phyloP scores from a whole-genome alignment of 2,888 invertebrate genomes.

The Euzophera pinguis region DNA sequence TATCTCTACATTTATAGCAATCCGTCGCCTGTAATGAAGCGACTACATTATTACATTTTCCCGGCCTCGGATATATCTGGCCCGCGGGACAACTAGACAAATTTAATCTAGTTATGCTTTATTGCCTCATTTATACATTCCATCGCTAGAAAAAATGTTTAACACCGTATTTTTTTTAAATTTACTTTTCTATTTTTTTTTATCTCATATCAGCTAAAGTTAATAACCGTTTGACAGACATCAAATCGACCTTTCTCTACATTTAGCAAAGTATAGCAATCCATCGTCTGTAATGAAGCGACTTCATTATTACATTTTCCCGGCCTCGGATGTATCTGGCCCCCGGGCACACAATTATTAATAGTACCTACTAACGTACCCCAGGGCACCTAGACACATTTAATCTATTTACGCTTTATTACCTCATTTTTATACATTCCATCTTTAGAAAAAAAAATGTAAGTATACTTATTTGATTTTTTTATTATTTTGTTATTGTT shows the following conservation, averaged over 20 bases:
- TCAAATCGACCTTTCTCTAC: neutral
- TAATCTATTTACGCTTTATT: conserved; percentile 37
- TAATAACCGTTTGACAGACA: too few relatives aligned
- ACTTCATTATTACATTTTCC: conserved; percentile 43
- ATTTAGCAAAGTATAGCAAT: conserved; percentile 31
- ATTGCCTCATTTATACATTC: conserved; percentile 32
- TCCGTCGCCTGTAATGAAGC: conserved; percentile 49
- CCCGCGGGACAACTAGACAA: conserved; percentile 39
- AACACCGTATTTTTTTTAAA: too few relatives aligned
- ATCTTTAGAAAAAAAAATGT: too few relatives aligned
- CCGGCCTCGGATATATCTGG: conserved; percentile 30
- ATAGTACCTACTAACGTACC: too few relatives aligned
- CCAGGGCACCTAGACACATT: conserved; percentile 45
- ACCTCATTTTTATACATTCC: conserved; percentile 28
- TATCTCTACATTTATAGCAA: conserved; percentile 21
- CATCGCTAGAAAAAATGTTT: neutral
- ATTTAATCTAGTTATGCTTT: conserved; percentile 38
- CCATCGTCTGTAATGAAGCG: conserved; percentile 49
- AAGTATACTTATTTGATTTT: too few relatives aligned
- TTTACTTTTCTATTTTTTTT: too few relatives aligned
- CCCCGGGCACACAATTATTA: too few relatives aligned
- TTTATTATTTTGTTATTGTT: too few relatives aligned
- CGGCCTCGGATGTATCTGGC: conserved; percentile 31
- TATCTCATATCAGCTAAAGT: too few relatives aligned
- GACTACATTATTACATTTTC: conserved; percentile 44